Base-by-base conservation (phyloP, 64 coral and sea anemone species). In the Actinia equina region DNA sequence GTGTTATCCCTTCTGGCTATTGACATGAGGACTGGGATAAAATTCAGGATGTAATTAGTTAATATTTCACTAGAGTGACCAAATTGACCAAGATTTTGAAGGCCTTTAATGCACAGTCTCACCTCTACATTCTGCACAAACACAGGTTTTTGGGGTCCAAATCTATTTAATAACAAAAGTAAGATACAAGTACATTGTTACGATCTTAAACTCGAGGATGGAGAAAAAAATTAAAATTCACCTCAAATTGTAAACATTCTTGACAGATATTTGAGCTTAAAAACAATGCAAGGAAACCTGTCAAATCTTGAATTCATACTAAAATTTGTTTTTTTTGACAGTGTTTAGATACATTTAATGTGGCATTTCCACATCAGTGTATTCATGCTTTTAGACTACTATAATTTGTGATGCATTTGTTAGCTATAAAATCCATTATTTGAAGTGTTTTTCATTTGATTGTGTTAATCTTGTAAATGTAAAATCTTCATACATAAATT, bases 21-120 rank as follows among this genome's bases (percentile, higher is more conserved):
- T 65, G n/a, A 65, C 62, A 65, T 65, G 19, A 14, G 19, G 19
- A 20, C 5, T 22, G 62, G n/a, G 41, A 74, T 74, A 41, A 37
- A 14, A 74, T 41, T 41, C 69, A 74, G 69, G 69, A 74, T 27
- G 69, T 74, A n/a, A 41, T 41, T 65, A 30, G 26, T 74, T 74
- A 74, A 74, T 74, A 41, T 74, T 74, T 74, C 69, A 74, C 69
- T 74, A 74, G 69, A 41, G 55, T 74, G 69, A 41, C 9, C 7
- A 74, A 74, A 30, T 14, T 15, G 69, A 57, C 55, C 55, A 57
- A 27, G 69, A 26, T 74, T 74, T 74, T 15, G 27, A 41, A 41
- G 20, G 11, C 69, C n/a, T 25, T 11, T 9, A 10, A 23, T 65
- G 19, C 9, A n/a, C 25, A 74, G 16, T 10, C 25, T 30, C 27